These are phyloP conservation scores for Tautogolabrus adspersus DNA, from an alignment of 2,113 vertebrate species.

Conservation along the genomic window DNA sequence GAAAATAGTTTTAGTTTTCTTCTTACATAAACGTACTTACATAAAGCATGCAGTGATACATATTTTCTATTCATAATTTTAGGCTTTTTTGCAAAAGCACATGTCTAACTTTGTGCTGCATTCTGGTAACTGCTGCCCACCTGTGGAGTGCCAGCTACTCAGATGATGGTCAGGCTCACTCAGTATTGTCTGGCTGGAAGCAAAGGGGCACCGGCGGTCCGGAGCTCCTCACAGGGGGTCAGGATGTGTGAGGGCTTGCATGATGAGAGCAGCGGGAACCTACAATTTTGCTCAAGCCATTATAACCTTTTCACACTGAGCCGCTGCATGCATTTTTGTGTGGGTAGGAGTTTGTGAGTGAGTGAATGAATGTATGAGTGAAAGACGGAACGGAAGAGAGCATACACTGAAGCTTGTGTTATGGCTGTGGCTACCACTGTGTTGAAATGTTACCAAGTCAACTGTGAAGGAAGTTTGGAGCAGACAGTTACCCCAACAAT, in stretches of 20 bases:
- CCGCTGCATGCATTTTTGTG: neutral
- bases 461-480: conserved; percentile 5
- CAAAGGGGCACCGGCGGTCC: conserved; percentile 17
- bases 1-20: too few species aligned
- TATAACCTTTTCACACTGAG: conserved; percentile 32
- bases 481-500: neutral
- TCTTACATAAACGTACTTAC: too few species aligned
- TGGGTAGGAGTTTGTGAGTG: conserved; percentile 3
- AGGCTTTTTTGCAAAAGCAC: neutral
- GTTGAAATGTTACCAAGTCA: conserved; percentile 35
- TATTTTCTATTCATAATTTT: neutral
- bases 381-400: conserved; percentile 22
- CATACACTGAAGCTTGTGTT: neutral
- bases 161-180: conserved; percentile 27
- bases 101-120: neutral
- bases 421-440: conserved; percentile 6
- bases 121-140: neutral
- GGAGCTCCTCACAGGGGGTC: conserved; percentile 36
- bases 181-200: conserved; percentile 20
- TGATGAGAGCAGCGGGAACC: conserved; percentile 50
- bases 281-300: conserved; percentile 26
- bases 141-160: neutral
- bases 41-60: too few species aligned
- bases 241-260: conserved; percentile 42
- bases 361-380: conserved; percentile 18